Evolutionary conservation across 2,888 invertebrate species (phyloP), one percentile per base, ranked within the genome.

Genomic region (Spialia ferax): DNA sequence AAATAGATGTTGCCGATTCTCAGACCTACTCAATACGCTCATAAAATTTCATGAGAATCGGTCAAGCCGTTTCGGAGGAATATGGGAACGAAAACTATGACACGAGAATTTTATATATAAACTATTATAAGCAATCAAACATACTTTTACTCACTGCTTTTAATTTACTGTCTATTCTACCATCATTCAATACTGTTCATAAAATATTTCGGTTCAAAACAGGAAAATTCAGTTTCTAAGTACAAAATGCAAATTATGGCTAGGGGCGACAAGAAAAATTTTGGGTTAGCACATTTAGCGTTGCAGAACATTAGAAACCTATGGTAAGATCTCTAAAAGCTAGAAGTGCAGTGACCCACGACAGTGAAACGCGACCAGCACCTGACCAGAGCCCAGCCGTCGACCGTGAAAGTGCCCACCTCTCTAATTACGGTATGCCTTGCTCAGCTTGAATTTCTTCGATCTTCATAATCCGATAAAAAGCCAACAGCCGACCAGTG

Each of bases 351-450:
- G 81, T 87, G 89, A 91, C 88, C 89, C 84, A 81, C 73, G 79
- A 79, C 81, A 84, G 88, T 84, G 88, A 89, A 89, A 92, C 86
- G 83, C 82, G 80, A 80, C 79, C 79, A 77, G 75, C 80, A 82
- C 79, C 77, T 83, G 85, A 83, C 74, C 80, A 79, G 79, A 76
- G 77, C 77, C 83, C 79, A 78, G 80, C 82, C 79, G 76, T 74
- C 74, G 77, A 79, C 80, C 80, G 90, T 81, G 91, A 92, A 92
- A 91, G 91, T 87, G 75, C 72, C 64, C 75, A 79, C 85, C 80
- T 88, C 86, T 91, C 87, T 87, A 87, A 89, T 87, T 85, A 87
- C 42, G 42, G 18, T 82, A 82, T 78, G 77, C 79, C 78, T 78
- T 80, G 77, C 76, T 74, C 72, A 73, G 73, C 11, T 66, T 32